Base-by-base conservation (phyloP, 1,140 invertebrate genomes). In the Bombus huntii region DNA sequence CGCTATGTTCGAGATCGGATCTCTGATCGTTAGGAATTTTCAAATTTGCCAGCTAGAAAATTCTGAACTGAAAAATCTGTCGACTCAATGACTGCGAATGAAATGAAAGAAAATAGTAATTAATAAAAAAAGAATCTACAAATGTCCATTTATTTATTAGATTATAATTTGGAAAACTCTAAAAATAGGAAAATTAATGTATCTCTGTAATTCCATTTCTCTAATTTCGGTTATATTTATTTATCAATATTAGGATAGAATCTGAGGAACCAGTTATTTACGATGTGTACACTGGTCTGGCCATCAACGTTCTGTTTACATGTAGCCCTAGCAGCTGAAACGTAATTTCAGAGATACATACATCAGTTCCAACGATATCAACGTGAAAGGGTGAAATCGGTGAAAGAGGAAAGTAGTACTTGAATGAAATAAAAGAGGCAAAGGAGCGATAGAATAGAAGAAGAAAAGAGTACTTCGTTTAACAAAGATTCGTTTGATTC, bases 401-500 rank as follows among this genome's bases (percentile, higher is more conserved):
- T n/a, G 78, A 68, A 57, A 85, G n/a, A 42, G 44, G 18, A 9
- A 85, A 74, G 62, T 72, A 28, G 71, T 70, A 66, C 78, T 85
- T 57, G 70, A 81, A 18, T 22, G 70, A 47, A 53, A 74, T 85
- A 85, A 85, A 72, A 47, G 39, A 42, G 39, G 18, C 59, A 71
- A 53, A 28, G 15, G 25, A 78, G 57, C 28, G 39, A 68, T 0
- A 15, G 57, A 59, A 73, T 57, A 18, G 39, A 53, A 39, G 22
- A 28, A 39, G 31, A 62, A 68, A 68, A 42, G 68, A 78, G 44
- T 53, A 47, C 31, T 57, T 74, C 37, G 44, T 84, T 77, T 53
- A 66, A 53, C n/a, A 82, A 59, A 57, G 57, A 80, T 62, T 76
- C 70, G 42, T 47, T 68, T 78, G 84, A 81, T 88, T 88, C 79